phyloP scores from a whole-genome alignment of 2,888 invertebrate species.

The Lithodes maja region DNA sequence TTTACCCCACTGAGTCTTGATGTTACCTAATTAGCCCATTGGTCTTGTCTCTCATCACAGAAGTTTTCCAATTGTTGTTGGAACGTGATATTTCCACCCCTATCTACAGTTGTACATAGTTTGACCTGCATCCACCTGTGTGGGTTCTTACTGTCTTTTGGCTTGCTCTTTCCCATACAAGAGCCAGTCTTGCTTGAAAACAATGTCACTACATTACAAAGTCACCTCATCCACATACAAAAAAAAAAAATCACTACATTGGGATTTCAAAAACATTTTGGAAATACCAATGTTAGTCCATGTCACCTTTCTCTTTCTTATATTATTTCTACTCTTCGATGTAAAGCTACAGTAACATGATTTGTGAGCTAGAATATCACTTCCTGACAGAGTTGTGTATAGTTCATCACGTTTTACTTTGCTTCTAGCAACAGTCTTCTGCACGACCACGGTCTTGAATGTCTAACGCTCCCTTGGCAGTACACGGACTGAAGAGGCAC shows the following conservation, averaged over 20 bases:
- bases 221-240: too few relatives aligned
- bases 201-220: neutral
- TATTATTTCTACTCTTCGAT: conserved; percentile 21
- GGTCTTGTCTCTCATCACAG: conserved; percentile 7
- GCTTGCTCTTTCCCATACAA: conserved; percentile 17
- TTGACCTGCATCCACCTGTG: neutral
- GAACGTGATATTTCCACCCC: neutral
- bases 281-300: neutral
- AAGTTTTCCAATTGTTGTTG: conserved; percentile 11
- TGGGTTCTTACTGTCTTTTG: conserved; percentile 9
- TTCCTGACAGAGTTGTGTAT: neutral
- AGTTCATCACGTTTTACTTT: conserved; percentile 15
- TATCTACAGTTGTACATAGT: conserved; percentile 30
- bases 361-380: conserved; percentile 36
- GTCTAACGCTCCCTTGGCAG: conserved; percentile 20
- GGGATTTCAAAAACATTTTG: conserved; percentile 24
- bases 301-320: neutral
- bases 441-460: conserved; percentile 12
- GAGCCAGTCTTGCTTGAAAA: conserved; percentile 31
- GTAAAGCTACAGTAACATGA: conserved; percentile 17
- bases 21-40: conserved; percentile 20
- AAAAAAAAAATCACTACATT: conserved; percentile 1
- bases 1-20: conserved; percentile 15
- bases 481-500: conserved; percentile 18
- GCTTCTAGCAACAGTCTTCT: conserved; percentile 20